These are phyloP conservation scores for Acanthopagrus latus DNA, from an alignment of 2,797 vertebrate genomes.

Conservation along the genomic window DNA sequence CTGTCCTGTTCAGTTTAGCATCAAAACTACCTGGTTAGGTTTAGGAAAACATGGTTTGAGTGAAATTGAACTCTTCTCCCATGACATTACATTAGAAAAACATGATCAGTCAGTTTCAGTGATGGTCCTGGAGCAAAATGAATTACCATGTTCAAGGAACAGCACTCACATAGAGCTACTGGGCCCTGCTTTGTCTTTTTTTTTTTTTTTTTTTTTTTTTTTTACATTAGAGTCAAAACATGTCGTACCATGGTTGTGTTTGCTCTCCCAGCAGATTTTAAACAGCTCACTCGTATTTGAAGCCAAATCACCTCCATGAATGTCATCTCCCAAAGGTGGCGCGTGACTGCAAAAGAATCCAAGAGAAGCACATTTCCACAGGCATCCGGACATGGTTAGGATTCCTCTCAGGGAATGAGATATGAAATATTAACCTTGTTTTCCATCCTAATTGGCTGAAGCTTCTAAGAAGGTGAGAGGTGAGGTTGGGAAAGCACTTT, in stretches of 20 bases:
- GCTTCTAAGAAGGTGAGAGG: conserved; percentile 70
- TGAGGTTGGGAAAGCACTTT: conserved; percentile 70
- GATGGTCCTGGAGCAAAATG: too few relatives aligned
- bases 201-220: neutral
- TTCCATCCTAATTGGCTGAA: conserved; percentile 77
- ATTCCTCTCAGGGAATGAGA: conserved; percentile 71
- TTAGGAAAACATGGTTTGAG: too few relatives aligned
- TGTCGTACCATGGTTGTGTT: neutral
- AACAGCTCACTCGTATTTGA: conserved; percentile 12
- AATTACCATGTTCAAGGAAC: too few relatives aligned
- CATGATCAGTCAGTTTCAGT: too few relatives aligned
- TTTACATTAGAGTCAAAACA: neutral
- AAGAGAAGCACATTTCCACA: conserved; percentile 6
- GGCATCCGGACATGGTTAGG: conserved; percentile 49
- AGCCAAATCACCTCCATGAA: conserved; percentile 37
- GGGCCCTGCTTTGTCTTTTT: neutral
- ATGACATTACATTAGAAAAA: too few relatives aligned
- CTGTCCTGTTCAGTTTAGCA: too few relatives aligned
- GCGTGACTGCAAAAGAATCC: conserved; percentile 18
- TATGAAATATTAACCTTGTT: conserved; percentile 83
- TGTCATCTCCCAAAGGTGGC: conserved; percentile 44
- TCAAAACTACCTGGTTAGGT: too few relatives aligned
- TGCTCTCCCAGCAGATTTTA: conserved; percentile 9
- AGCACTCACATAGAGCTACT: too few relatives aligned
- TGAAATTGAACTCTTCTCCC: too few relatives aligned